These are phyloP conservation scores for Atractosteus spatula DNA, from an alignment of 2,113 vertebrate species.

Conservation along the genomic window DNA sequence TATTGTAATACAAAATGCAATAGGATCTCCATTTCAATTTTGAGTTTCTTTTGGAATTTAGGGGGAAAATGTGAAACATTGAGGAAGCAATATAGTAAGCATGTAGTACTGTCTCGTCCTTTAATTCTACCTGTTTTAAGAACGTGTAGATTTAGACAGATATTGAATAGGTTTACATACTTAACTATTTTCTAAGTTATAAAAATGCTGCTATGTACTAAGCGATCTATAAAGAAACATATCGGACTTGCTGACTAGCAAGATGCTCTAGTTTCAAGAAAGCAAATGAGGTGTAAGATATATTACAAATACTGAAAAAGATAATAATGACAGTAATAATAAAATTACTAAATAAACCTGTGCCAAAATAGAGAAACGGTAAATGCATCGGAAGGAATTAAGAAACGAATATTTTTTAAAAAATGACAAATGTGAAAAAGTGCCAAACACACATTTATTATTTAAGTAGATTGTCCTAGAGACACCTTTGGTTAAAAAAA, in stretches of 20 bases:
- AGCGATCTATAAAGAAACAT: slow-evolving; percentile 67
- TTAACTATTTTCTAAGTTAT: slow-evolving; percentile 62
- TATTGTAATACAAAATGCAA: slow-evolving; percentile 44
- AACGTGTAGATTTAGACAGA: slow-evolving; percentile 66
- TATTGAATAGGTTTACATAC: slow-evolving; percentile 63
- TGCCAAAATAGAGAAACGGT: slow-evolving; percentile 71
- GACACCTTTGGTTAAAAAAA: slow-evolving; percentile 41
- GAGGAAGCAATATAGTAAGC: slow-evolving; percentile 75
- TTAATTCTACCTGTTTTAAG: slow-evolving; percentile 60
- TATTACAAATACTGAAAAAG: slow-evolving; percentile 51
- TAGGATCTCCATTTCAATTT: slow-evolving; percentile 38
- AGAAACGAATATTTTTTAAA: slow-evolving; percentile 42
- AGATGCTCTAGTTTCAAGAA: slow-evolving; percentile 60
- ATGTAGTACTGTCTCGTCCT: slow-evolving; percentile 65
- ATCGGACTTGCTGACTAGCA: slow-evolving; percentile 67
- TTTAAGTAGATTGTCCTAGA: slow-evolving; percentile 51
- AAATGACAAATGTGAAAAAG: slow-evolving; percentile 71
- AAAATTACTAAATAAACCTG: slow-evolving; percentile 63
- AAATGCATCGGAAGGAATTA: slow-evolving; percentile 40
- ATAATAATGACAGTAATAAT: slow-evolving; percentile 59
- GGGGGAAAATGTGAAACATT: slow-evolving; percentile 70
- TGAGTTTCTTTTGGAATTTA: slow-evolving; percentile 51
- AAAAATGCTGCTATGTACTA: slow-evolving; percentile 77
- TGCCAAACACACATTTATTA: slow-evolving; percentile 76
- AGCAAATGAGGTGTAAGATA: slow-evolving; percentile 62